Percentiles rank a stretch among this genome's conserved stretches.
These are phyloP conservation scores for Elaphurus davidianus DNA, from an alignment of 2,113 vertebrate species.

Conservation along the genomic window DNA sequence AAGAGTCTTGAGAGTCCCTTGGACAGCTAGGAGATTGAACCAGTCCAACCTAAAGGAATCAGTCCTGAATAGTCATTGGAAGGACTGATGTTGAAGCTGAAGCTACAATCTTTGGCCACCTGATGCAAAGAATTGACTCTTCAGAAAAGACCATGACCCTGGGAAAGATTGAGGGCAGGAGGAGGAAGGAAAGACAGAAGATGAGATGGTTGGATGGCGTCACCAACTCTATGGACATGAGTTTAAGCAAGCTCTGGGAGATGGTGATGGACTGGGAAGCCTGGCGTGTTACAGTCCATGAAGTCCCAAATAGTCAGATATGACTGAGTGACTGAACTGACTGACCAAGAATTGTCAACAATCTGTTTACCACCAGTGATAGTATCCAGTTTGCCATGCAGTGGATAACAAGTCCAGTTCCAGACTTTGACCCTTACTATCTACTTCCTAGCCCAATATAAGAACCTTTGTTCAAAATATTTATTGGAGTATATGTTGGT, in stretches of 20 bases:
- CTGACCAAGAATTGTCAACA: neutral
- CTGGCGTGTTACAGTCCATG: neutral
- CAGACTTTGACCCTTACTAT: neutral
- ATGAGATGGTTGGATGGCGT: neutral
- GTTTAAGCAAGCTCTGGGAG: neutral
- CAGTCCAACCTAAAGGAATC: neutral
- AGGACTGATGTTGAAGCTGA: neutral
- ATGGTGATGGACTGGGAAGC: neutral
- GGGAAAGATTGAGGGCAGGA: neutral
- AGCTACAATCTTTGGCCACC: neutral
- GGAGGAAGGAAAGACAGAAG: neutral
- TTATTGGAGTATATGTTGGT: neutral
- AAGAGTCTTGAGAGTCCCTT: neutral
- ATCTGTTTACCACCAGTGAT: neutral
- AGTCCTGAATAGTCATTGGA: neutral
- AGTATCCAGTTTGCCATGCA: neutral
- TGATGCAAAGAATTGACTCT: neutral
- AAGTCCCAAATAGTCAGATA: neutral
- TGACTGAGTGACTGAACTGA: neutral
- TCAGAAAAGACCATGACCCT: neutral
- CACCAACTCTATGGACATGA: fast-evolving
- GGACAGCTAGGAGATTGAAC: neutral
- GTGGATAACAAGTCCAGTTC: neutral
- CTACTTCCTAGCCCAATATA: neutral
- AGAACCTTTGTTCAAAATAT: neutral